Conservation (phyloP, 1,140 invertebrate species). For the Tribolium madens region DNA sequence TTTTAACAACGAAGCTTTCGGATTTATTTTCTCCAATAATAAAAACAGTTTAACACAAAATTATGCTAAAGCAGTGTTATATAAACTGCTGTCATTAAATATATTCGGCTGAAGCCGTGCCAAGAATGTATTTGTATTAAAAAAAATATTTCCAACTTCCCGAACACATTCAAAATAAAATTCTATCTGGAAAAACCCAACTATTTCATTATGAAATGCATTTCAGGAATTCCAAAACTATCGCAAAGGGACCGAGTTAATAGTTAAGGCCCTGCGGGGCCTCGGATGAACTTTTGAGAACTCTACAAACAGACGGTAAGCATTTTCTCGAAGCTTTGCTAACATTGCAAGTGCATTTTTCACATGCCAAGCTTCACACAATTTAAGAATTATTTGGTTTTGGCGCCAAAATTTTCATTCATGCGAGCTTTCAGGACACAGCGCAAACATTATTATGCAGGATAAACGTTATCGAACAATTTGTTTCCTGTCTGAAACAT, state of each 20-base stretch:
- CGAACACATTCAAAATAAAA: background rate
- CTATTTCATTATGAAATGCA: constrained; percentile 7
- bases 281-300: constrained; percentile 39
- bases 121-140: constrained; percentile 41
- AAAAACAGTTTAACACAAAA: constrained; percentile 13
- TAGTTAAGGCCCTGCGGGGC: constrained; percentile 46
- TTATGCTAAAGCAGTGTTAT: constrained; percentile 14
- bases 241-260: constrained; percentile 46
- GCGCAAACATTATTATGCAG: background rate
- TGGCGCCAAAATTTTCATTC: background rate
- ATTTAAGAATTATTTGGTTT: background rate
- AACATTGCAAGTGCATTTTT: too few species aligned
- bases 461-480: constrained; percentile 11
- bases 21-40: background rate
- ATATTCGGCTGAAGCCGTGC: constrained; percentile 31
- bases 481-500: constrained; percentile 24
- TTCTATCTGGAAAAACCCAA: background rate
- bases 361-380: too few species aligned
- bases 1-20: background rate
- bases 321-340: too few species aligned
- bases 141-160: constrained; percentile 21
- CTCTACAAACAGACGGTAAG: background rate
- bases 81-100: constrained; percentile 22
- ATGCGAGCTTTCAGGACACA: background rate
- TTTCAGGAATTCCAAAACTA: constrained; percentile 50